Evolutionary conservation across 2,888 invertebrate genomes (phyloP).

Genomic region (Agonopterix arenella): DNA sequence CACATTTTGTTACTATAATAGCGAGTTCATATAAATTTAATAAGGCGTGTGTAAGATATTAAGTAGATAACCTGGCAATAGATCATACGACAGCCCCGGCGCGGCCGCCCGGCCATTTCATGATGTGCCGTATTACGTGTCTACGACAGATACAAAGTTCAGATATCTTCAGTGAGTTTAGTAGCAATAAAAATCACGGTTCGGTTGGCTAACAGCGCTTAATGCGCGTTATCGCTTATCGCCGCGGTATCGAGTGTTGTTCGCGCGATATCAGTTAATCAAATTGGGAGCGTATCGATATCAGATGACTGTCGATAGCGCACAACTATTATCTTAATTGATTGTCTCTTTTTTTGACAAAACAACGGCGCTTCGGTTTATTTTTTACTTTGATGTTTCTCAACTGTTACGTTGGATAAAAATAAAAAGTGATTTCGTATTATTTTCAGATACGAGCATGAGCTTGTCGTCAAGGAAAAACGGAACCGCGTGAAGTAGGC

Average conservation of each 20-base stretch:
- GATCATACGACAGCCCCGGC: background rate
- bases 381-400: slow-evolving; percentile 40
- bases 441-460: slow-evolving; percentile 54
- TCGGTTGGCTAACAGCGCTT: slow-evolving; percentile 63
- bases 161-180: slow-evolving; percentile 51
- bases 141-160: slow-evolving; percentile 29
- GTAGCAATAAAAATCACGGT: slow-evolving; percentile 70
- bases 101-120: background rate
- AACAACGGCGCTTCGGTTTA: slow-evolving; percentile 40
- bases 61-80: background rate
- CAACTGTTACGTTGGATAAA: slow-evolving; percentile 16
- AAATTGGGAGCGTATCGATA: slow-evolving; percentile 72
- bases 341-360: slow-evolving; percentile 64
- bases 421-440: slow-evolving; percentile 14
- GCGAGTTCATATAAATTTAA: too few species aligned
- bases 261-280: slow-evolving; percentile 66
- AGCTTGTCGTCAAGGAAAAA: slow-evolving; percentile 24
- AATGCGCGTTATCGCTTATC: slow-evolving; percentile 65
- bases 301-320: slow-evolving; percentile 61
- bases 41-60: too few species aligned
- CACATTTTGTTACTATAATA: too few species aligned
- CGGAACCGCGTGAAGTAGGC: slow-evolving; percentile 18
- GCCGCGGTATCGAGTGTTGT: slow-evolving; percentile 65
- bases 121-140: slow-evolving; percentile 6
- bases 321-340: slow-evolving; percentile 69